Evolutionary conservation across 1,140 invertebrate genomes (phyloP), one percentile per base, ranked within the genome.

Genomic region (Meloidogyne hapla): DNA sequence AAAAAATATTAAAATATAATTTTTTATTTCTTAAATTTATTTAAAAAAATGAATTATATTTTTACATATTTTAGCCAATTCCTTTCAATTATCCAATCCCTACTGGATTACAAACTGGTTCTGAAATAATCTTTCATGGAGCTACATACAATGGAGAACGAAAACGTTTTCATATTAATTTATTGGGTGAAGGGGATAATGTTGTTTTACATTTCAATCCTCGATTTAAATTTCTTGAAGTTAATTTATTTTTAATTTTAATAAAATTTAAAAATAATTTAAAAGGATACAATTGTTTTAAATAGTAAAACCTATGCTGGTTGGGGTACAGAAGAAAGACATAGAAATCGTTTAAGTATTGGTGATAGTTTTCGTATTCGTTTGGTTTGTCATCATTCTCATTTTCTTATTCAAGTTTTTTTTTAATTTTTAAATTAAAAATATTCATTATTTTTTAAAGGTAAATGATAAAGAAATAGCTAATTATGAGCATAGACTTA

Each of bases 151-250:
- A 21, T 33, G 71, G 71, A 15, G 56, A 73, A 33, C 56, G 40
- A 21, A 73, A 73, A 38, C 71, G 64, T 42, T 73, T 73, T 33
- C 10, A 23, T 26, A 61, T 73, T 21, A 73, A 73, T 33, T 38
- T 73, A 64, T 63, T 63, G 12, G 71, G 71, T 12, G 42, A 23
- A 15, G 71, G 71, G 2, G 71, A 73, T 40, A 45, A 73, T 33
- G 56, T 73, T 33, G 71, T 73, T 61, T 64, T 73, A 64, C 71
- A 73, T 40, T 28, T 73, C 8, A 73, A 73, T 64, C 71, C 71
- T 61, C 71, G 71, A 61, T 73, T 73, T 38, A 73, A 73, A 33
- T 73, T 73, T 64, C 13, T 73, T 38, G 71, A 56, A 56, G 48
- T 56, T 56, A 42, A 42, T 12, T 12, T 13, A 4, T 42, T 12